Percentiles rank a stretch among this genome's conserved stretches.
phyloP scores from a whole-genome alignment of 2,113 vertebrate genomes.

The Cyanoderma ruficeps region DNA sequence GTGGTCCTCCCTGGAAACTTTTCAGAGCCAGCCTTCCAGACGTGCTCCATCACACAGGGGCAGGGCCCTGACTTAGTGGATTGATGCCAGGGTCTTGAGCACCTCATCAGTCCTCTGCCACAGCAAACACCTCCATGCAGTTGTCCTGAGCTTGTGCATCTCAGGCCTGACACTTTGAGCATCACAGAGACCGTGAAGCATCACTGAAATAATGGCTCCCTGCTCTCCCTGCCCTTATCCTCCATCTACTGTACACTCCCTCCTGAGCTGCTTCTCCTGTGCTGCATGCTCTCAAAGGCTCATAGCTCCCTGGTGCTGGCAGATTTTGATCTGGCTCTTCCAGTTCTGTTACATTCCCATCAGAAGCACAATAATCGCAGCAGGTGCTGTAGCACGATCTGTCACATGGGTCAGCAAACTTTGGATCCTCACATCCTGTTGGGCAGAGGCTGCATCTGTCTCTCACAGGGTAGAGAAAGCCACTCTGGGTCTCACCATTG shows the following conservation, averaged over 20 bases:
- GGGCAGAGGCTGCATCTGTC: rapidly evolving
- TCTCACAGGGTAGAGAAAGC: neutral
- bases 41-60: rapidly evolving
- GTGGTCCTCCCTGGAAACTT: neutral
- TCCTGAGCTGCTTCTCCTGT: neutral
- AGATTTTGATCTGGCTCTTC: conserved; percentile 38
- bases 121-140: rapidly evolving
- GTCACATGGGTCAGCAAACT: neutral
- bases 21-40: neutral
- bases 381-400: neutral
- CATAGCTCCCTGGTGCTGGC: neutral
- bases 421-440: neutral
- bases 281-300: neutral
- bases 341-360: conserved; percentile 42
- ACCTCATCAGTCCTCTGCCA: neutral
- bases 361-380: neutral
- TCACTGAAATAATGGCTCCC: neutral
- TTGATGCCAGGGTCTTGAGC: neutral
- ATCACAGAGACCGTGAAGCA: neutral
- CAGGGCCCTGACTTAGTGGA: neutral
- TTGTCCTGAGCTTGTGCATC: neutral
- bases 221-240: neutral
- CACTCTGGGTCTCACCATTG: neutral
- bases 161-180: neutral
- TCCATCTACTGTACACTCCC: neutral